Evolutionary conservation across 2,113 vertebrate species (phyloP), one percentile per base, ranked within the genome.

Genomic region (Myocastor coypus): DNA sequence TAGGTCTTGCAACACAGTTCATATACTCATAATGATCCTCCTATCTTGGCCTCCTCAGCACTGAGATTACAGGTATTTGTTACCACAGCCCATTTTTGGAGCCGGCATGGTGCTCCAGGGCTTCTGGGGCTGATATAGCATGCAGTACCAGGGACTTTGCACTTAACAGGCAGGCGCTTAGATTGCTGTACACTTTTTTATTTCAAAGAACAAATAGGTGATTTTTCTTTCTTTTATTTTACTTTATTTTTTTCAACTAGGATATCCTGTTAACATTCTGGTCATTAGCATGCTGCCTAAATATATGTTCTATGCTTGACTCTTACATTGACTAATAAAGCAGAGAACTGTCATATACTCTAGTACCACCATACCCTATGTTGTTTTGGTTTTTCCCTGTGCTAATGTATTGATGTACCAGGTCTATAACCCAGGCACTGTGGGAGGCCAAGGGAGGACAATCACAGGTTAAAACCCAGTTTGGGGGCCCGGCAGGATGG

Each of bases 291-390:
- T 87, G 52, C 24, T 88, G 6, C 50, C 71, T 84, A 61, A 83
- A 83, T 87, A 68, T 81, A 92, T 82, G 34, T 96, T 95, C 46
- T 13, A 34, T 71, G 63, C 91, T 89, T 95, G 81, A 83, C 26
- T 96, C 24, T 83, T 96, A 26, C 87, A 80, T 86, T 83, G 61
- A 57, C 59, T 69, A 32, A 50, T 83, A 94, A 92, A 19, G 26
- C 42, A 94, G 26, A 6, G 59, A 37, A 77, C n/a, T 92, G 30
- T 85, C 78, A 59, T 83, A 46, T 87, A n/a, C 52, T 57, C 7
- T 91, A n/a, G 50, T 69, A 20, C 50, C n/a, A 59, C 7, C 32
- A 1, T 52, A n/a, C 61, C 16, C 6, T 5, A 1, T 75, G 52
- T n/a, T 95, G 50, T 69, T 94, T 66, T 28, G 73, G 14, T 93